Conservation (phyloP, 2,113 vertebrate species). For the Saiga tatarica region DNA sequence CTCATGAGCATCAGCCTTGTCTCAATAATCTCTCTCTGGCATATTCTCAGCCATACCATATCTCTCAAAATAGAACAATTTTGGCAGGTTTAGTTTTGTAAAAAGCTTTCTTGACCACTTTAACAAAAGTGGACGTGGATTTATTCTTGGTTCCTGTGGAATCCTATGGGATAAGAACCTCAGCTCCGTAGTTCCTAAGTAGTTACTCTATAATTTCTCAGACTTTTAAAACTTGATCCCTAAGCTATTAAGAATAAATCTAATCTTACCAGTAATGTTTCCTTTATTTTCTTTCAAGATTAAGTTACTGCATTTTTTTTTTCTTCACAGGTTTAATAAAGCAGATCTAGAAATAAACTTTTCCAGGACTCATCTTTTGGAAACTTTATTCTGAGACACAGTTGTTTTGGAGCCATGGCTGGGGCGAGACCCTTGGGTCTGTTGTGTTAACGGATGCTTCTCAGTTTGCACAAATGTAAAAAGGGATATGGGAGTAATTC, state of each 20-base stretch:
- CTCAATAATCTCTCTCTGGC: not conserved
- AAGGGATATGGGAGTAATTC: not conserved
- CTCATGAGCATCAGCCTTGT: too few relatives aligned
- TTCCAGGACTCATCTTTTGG: not conserved
- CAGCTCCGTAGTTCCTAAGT: accelerated
- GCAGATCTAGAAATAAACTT: not conserved
- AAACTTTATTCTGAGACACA: not conserved
- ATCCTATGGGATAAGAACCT: not conserved
- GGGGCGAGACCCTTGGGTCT: not conserved
- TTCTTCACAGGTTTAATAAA: not conserved
- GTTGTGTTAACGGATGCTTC: not conserved
- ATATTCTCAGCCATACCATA: too few relatives aligned
- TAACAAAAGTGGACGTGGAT: not conserved
- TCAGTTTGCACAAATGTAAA: not conserved
- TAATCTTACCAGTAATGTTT: not conserved
- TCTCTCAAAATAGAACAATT: not conserved
- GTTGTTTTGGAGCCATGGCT: not conserved
- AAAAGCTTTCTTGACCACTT: not conserved
- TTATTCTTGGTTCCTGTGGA: not conserved
- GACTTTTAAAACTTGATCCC: not conserved
- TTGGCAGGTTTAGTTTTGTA: not conserved
- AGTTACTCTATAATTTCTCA: not conserved
- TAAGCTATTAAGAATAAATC: not conserved
- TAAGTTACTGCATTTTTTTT: not conserved
- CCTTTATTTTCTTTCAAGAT: not conserved